Base-by-base conservation (phyloP, 1,140 invertebrate genomes). In the Camponotus vicinus region DNA sequence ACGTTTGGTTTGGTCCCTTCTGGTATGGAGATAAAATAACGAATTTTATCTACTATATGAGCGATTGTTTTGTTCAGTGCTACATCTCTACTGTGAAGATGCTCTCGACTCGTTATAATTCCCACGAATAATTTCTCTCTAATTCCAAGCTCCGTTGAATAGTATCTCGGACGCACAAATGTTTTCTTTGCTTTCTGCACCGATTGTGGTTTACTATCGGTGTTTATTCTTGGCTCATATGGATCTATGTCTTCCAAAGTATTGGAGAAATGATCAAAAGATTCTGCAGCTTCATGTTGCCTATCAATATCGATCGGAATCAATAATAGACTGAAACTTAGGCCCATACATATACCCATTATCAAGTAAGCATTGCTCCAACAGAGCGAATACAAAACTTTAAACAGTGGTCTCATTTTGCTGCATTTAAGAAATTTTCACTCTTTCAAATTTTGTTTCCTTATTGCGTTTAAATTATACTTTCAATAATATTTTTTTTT, bases 121-220 rank as follows among this genome's bases (percentile, higher is more conserved):
- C 97, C 98, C 27, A 98, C 97, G 91, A 99, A 97, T n/a, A 99
- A 93, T 93, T 98, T 98, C 49, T 98, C 97, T 66, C 97, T 96
- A 67, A 99, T 98, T 2, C 98, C 98, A 49, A 99, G 96, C 95
- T 99, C 98, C 0, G 98, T 98, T 15, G 98, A 98, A 94, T 98
- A 99, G 95, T 98, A 99, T 45, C 98, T 96, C 1, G 98, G 98
- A 7, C 98, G 96, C 49, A 97, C 95, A 73, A 98, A 93, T 0
- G 91, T 90, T 90, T 96, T 95, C n/a, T 95, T 94, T 32, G 92
- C 90, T 89, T 96, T 96, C 86, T 95, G 94, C 7, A 95, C 94
- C 49, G 94, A 93, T 66, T 95, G 94, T 11, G 96, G 96, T 88
- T 96, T 96, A 42, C 92, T 95, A 15, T 96, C 95, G 4, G 96